Evolutionary conservation across 2,113 vertebrate species (phyloP), one percentile per base, ranked within the genome.

Genomic region (Phaethornis superciliosus): DNA sequence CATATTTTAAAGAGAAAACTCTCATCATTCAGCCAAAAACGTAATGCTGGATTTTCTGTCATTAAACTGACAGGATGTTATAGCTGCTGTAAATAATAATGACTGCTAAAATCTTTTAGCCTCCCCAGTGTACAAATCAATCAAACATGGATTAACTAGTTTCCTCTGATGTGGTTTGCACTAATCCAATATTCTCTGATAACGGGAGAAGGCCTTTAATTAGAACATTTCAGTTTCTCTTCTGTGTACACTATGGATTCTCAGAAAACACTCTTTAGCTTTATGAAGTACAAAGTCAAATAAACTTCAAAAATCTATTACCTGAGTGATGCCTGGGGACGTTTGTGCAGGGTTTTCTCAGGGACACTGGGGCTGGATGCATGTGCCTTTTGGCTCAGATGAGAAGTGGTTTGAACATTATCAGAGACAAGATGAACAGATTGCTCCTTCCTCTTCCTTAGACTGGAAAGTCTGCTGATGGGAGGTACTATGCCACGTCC

Each of bases 91-190:
- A 96, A 96, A 89, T 93, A 94, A 85, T 77, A 92, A 18, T 78
- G 78, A 85, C 71, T 95, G 85, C 82, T 95, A 89, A 93, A 94
- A 93, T 94, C 55, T 94, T 80, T 87, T 69, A 40, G 49, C 16
- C 83, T 95, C 78, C 77, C 90, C 26, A 59, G 87, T 69, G 86
- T 89, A 68, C 60, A 59, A 78, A 95, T 89, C 74, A 94, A 83
- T 60, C 30, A 89, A 87, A 90, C 65, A 72, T 26, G 79, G 93
- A 96, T 94, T 96, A 94, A 79, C 78, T 68, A 33, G 65, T 83
- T 95, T 84, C 56, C 75, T 94, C 89, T 92, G 92, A 92, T 95
- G 95, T 93, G 86, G 81, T 83, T 92, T 91, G 71, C 49, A 42
- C 52, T 95, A 95, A 94, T 88, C 81, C 86, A 77, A 33, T 90